phyloP scores from a whole-genome alignment of 1,140 invertebrate species.

The Lamellibrachia luymesi region DNA sequence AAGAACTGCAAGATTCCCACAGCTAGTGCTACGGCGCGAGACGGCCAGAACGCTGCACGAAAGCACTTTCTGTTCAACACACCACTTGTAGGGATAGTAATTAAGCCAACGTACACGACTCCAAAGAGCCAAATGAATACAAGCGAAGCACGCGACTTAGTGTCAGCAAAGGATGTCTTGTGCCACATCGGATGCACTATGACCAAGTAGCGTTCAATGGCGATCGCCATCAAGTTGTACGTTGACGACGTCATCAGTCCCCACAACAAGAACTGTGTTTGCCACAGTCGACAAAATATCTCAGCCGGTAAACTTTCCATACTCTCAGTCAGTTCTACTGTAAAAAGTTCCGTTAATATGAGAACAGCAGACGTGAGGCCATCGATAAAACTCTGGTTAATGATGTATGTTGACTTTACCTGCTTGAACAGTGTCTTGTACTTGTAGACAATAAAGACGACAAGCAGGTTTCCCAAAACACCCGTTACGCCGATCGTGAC shows the following conservation, averaged over 20 bases:
- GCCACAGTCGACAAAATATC: conserved; percentile 23
- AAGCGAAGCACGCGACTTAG: not conserved
- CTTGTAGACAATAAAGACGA: conserved; percentile 23
- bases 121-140: not conserved
- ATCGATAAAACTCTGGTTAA: conserved; percentile 26
- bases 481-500: conserved; percentile 17
- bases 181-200: conserved; percentile 28
- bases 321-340: not conserved
- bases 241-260: conserved; percentile 22
- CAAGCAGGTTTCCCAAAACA: conserved; percentile 20
- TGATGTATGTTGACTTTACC: conserved; percentile 14
- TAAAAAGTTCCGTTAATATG: conserved; percentile 11
- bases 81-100: not conserved
- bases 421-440: conserved; percentile 19
- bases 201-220: conserved; percentile 26
- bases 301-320: conserved; percentile 14
- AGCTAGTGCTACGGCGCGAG: not conserved
- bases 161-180: conserved; percentile 12
- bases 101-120: not conserved
- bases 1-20: not conserved
- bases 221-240: conserved; percentile 21
- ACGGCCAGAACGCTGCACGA: not conserved
- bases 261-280: conserved; percentile 22
- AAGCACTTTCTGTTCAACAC: not conserved
- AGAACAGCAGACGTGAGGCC: conserved; percentile 16